phyloP scores from a whole-genome alignment of 2,113 vertebrate genomes.

The Mesembrinibis cayennensis region DNA sequence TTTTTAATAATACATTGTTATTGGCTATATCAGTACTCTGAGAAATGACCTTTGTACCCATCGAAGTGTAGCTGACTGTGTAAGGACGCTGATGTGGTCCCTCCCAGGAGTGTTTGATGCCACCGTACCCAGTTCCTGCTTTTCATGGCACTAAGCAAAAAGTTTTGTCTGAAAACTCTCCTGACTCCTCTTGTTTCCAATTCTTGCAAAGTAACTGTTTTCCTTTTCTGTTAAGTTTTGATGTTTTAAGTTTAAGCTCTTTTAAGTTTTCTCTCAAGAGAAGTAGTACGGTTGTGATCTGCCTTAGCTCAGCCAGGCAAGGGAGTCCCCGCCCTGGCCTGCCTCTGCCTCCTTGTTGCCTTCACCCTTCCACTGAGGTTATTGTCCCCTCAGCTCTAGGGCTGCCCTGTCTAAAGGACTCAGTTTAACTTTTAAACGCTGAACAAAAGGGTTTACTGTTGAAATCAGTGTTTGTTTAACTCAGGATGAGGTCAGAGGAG shows the following conservation, averaged over 20 bases:
- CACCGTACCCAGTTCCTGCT: fast-evolving
- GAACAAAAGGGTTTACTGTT: neutral
- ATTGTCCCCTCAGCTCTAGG: neutral
- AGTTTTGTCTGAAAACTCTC: neutral
- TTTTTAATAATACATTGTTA: neutral
- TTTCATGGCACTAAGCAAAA: neutral
- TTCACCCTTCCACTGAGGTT: neutral
- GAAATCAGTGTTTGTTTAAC: neutral
- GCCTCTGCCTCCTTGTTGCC: neutral
- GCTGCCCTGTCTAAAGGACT: neutral
- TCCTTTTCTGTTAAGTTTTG: neutral
- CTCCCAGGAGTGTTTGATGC: neutral
- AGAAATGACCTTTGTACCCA: neutral
- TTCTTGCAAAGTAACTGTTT: neutral
- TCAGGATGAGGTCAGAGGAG: fast-evolving
- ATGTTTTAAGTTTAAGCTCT: neutral
- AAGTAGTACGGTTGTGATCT: neutral
- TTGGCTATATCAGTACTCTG: neutral
- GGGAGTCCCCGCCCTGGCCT: neutral
- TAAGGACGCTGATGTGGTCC: fast-evolving
- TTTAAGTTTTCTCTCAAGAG: neutral
- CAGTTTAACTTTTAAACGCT: neutral
- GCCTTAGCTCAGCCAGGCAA: neutral
- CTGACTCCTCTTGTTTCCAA: neutral
- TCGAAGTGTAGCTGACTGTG: neutral